These are phyloP conservation scores for Pseudochirops corinnae DNA, from an alignment of 2,797 vertebrate genomes.

Conservation along the genomic window DNA sequence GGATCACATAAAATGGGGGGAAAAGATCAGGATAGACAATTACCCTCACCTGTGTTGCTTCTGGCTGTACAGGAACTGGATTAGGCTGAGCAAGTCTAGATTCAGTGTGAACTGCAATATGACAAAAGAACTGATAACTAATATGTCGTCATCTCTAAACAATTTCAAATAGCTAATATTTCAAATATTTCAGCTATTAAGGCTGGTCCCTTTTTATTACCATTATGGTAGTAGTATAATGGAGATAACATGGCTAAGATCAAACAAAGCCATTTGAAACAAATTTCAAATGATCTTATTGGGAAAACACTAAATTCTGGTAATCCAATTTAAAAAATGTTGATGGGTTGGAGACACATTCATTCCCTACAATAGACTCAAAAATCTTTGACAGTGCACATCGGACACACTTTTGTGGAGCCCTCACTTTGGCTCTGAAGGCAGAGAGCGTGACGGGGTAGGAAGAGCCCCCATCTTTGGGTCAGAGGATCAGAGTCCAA, in stretches of 20 bases:
- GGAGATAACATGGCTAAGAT: not conserved
- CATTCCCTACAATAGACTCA: not conserved
- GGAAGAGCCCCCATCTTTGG: not conserved
- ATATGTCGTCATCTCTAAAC: constrained; percentile 41
- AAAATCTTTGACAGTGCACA: not conserved
- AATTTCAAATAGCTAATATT: constrained; percentile 5
- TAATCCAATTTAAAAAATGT: not conserved
- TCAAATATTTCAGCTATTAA: not conserved
- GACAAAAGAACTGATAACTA: constrained; percentile 30
- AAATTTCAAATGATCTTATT: not conserved
- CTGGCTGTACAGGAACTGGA: constrained; percentile 91
- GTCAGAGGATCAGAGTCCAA: not conserved
- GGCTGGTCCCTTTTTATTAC: not conserved
- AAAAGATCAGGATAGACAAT: not conserved
- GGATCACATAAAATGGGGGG: not conserved
- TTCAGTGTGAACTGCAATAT: constrained; percentile 91
- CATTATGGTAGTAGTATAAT: not conserved
- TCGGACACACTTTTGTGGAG: not conserved
- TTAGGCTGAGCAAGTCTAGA: constrained; percentile 92
- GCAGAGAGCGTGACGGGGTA: not conserved
- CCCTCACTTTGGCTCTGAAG: not conserved
- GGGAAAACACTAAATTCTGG: not conserved
- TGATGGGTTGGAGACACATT: too few species aligned
- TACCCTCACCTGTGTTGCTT: constrained; percentile 92
- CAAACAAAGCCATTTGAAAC: not conserved